These are phyloP conservation scores for Frankliniella fusca DNA, from an alignment of 2,888 invertebrate genomes.

Conservation along the genomic window DNA sequence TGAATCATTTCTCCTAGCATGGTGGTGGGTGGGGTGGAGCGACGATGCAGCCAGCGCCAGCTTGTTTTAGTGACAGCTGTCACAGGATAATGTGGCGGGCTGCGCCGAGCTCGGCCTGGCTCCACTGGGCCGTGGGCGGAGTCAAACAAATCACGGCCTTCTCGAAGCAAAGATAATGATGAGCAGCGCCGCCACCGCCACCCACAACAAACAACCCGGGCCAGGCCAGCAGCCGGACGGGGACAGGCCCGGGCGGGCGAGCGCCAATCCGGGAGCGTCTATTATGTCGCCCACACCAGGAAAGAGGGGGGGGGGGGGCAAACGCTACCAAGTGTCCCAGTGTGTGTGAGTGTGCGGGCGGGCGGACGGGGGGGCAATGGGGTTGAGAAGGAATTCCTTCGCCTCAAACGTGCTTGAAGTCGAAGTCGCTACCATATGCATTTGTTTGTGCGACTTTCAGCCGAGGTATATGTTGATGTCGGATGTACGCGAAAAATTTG, in stretches of 20 bases:
- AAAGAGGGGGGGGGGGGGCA: no score
- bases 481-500: no score
- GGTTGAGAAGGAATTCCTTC: no score
- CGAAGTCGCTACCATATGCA: no score
- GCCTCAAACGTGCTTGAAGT: no score
- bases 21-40: neutral
- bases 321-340: neutral
- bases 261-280: neutral
- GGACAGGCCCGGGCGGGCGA: neutral
- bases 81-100: slow-evolving; percentile 10
- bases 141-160: slow-evolving; percentile 17
- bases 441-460: no score
- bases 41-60: neutral
- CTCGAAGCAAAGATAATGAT: slow-evolving; percentile 19
- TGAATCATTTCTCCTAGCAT: neutral
- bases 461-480: no score
- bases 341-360: neutral
- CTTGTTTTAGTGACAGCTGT: slow-evolving; percentile 24
- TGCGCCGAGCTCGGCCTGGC: neutral
- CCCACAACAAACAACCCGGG: slow-evolving; percentile 16
- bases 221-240: neutral
- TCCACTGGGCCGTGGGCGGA: neutral
- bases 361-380: no score
- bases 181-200: slow-evolving; percentile 21
- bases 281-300: neutral